Base-by-base conservation (phyloP, 2,888 invertebrate species). In the Myopa testacea region DNA sequence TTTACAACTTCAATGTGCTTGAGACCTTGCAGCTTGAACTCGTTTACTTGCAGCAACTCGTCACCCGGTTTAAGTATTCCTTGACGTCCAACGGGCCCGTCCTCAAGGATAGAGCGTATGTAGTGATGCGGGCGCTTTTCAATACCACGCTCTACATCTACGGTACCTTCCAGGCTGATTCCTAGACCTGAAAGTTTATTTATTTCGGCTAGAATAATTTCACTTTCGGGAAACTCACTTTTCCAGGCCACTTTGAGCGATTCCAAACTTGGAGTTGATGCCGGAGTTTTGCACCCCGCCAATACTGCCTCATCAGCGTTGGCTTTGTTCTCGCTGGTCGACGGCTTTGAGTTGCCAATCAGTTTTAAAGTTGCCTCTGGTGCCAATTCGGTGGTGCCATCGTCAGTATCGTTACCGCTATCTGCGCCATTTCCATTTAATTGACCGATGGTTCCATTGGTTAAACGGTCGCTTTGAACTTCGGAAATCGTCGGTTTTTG, bases 101-200 rank as follows among this genome's bases (percentile, higher is more conserved):
- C 97, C 10, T 96, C 95, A 79, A 98, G 92, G 83, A 99, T 98
- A 52, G 97, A 97, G 82, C 99, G 93, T 84, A 99, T 98, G 88
- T 98, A 99, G 90, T 99, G 99, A 90, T 98, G 98, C n/a, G 99
- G 99, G 83, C 98, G 93, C 62, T 98, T 94, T 91, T 99, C 99
- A 83, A 95, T 93, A 4, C 99, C 99, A 84, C 96, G 95, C 90
- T 99, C 98, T 38, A 99, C 98, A 87, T 99, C 99, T 16, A 98
- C 99, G 0, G 99, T 99, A 52, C 99, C 99, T 90, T 99, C 98
- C 81, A 99, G 92, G 88, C 98, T 98, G 85, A 99, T 98, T 6
- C 99, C 99, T 81, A 99, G 92, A 74, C 98, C 99, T 85, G 94
- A 95, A 85, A 98, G 93, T 91, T 98, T 98, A 85, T 94, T 94